Conservation (phyloP, 2,113 vertebrate genomes). For the Paralichthys olivaceus region DNA sequence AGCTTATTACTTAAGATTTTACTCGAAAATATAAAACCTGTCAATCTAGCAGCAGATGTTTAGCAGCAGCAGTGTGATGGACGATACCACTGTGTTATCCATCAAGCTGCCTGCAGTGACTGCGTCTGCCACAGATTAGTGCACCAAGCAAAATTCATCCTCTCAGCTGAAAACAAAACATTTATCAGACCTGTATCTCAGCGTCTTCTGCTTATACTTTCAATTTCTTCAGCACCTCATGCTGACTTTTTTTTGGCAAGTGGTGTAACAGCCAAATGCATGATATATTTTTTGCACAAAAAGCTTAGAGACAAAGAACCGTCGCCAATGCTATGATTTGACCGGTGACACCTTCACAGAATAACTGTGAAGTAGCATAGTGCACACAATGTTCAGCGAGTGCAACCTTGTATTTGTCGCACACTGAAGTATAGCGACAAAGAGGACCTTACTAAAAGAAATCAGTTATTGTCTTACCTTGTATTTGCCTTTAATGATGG, state of each 20-base stretch:
- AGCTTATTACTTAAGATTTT: too few species aligned
- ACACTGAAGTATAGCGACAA: background rate
- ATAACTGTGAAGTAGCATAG: background rate
- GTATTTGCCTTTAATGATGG: conserved; percentile 98
- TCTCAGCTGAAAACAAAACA: background rate
- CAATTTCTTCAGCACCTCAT: background rate
- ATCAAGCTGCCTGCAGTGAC: conserved; percentile 11
- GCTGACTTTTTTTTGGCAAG: background rate
- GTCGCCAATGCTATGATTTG: background rate
- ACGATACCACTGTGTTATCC: background rate
- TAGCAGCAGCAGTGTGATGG: conserved; percentile 2
- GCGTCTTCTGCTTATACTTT: background rate
- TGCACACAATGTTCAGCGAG: too few species aligned
- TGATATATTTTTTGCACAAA: background rate
- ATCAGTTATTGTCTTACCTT: conserved; percentile 86
- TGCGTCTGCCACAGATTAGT: conserved; percentile 29
- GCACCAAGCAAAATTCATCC: conserved; percentile 27
- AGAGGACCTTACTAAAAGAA: background rate
- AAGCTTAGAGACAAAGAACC: background rate
- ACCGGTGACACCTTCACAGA: too few species aligned
- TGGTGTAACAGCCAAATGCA: too few species aligned
- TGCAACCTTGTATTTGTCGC: too few species aligned
- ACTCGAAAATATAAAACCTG: background rate
- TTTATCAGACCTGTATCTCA: background rate
- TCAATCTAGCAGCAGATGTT: background rate